Base-by-base conservation (phyloP, 2,113 vertebrate species). In the Pelecanoides urinatrix region DNA sequence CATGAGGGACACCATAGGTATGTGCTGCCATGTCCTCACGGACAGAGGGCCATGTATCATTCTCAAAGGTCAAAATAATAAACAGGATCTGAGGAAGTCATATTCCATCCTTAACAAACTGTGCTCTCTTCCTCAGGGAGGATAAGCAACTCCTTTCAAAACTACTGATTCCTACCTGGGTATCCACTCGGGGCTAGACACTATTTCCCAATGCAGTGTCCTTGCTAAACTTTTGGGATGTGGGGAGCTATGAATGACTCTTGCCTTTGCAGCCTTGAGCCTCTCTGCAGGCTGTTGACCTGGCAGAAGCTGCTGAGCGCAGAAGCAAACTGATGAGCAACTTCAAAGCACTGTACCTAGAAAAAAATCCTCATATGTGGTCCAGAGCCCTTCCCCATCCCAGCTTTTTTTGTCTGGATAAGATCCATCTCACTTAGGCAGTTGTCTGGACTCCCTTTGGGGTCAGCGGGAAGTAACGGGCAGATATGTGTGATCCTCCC, bases 21-120 rank as follows among this genome's bases (percentile, higher is more conserved):
- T 14, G 13, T 30, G 50, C 36, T 92, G 26, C 19, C 22, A 36
- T 2, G 1, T 75, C 44, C 44, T 63, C 50, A 26, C 22, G 74
- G 55, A 40, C 0, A 1, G 19, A 86, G 55, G 9, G 4, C 10
- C 8, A 0, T 42, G 12, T 59, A 16, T 67, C n/a, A 5, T 71
- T 67, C 68, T 59, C 50, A 84, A 74, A 86, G 20, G 47, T 78
- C 56, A 67, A 85, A 95, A 88, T 63, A 63, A 42, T 30, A 75
- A 59, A 50, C 9, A 59, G 47, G 5, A 59, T 61, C 42, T 42
- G 15, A 91, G 32, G 25, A 80, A 79, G 38, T 23, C 20, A 6
- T 71, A 9, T n/a, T 78, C 16, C 12, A 8, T 38, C 23, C 52
- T 67, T 59, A 74, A 12, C 3, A 40, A 42, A 34, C 5, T 7